Evolutionary conservation across 2,113 vertebrate species (phyloP), one percentile per base, ranked within the genome.

Genomic region (Sporophila hypoxantha): DNA sequence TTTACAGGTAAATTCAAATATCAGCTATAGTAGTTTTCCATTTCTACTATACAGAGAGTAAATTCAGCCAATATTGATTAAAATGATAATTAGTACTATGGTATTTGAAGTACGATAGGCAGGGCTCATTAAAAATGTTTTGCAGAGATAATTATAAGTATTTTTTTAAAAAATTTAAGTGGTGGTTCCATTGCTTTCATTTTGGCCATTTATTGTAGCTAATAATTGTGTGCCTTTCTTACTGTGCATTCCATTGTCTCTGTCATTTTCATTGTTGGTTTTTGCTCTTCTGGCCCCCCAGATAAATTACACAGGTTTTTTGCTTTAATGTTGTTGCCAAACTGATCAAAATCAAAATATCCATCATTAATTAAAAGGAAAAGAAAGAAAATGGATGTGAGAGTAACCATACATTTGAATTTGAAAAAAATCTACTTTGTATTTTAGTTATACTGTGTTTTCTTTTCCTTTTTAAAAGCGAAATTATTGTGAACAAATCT

Each of bases 231-330:
- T 93, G 64, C 22, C 83, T 93, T 91, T 95, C 93, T 86, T 91
- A 67, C 80, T 93, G 91, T 62, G 7, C 73, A 88, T 91, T 86
- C 37, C 46, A 23, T 95, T 94, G 92, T 95, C 91, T 86, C 88
- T 94, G 42, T 95, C 91, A 82, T 88, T 96, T 93, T 93, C 85
- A 59, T 76, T 88, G 76, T 86, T 75, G 46, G 64, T 74, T 87
- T 96, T 94, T 85, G 77, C 80, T 69, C 81, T 68, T 79, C 61
- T 66, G 56, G 52, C 16, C 84, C 39, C 56, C 25, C n/a, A 15
- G 60, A 80, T 85, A 90, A 94, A 87, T 55, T 77, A 55, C 27
- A 67, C 29, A 80, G 19, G 4, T 69, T 83, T 67, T 67, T 71
- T 71, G 25, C 12, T 86, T 77, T 86, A 69, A 62, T 82, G 64